Evolutionary conservation across 2,888 invertebrate genomes (phyloP), one percentile per base, ranked within the genome.

Genomic region (Lasioglossum vierecki): DNA sequence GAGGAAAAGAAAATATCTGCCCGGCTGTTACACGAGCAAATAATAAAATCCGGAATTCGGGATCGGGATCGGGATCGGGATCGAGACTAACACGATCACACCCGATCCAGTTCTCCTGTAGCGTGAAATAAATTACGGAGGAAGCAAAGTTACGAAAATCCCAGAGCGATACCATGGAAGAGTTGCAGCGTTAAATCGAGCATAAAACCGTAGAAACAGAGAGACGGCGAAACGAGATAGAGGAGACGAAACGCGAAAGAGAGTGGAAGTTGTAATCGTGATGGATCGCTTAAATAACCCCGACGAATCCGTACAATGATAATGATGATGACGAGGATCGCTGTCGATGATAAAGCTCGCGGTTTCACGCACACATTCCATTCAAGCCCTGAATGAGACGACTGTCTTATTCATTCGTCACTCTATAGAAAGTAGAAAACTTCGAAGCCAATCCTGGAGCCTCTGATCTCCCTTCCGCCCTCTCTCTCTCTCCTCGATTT

Each of bases 331-430:
- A 76, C 68, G 71, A 66, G 70, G 76, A 76, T 81, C 72, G 66
- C 60, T 49, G 68, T 71, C 80, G 89, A 91, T 90, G 88, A 91
- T 91, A 91, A 91, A 91, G 75, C 86, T 82, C 79, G 83, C 87
- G 86, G 81, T 78, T 78, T 84, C 86, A 77, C 83, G 87, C 87
- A 89, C 91, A 89, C 88, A 85, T 91, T 90, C 91, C 86, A 91
- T 93, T 91, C 91, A 89, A 89, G 91, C 86, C 85, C 85, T 92
- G 90, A 92, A 92, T 91, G 87, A 87, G 83, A 88, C 83, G 88
- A 91, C 89, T 91, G 90, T 92, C 92, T 93, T 92, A 91, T 93
- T 93, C 91, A 92, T 90, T 90, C 91, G 88, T 79, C 87, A 75
- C 82, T 79, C 86, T 75, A 88, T 89, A 89, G 81, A 90, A 87